Evolutionary conservation across 2,888 invertebrate genomes (phyloP), one percentile per base, ranked within the genome.

Genomic region (Machimus atricapillus): DNA sequence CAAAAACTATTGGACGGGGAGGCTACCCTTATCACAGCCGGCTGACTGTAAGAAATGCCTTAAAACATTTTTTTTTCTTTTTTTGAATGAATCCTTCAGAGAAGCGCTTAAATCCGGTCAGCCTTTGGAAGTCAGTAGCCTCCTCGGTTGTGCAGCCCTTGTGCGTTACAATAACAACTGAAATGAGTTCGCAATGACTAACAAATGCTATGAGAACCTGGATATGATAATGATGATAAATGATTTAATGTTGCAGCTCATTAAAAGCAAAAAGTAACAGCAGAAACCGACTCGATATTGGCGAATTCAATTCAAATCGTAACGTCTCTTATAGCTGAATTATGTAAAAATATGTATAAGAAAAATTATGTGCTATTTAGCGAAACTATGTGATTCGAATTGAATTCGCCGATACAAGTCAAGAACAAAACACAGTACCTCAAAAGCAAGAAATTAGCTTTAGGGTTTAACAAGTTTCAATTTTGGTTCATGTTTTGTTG

Each of bases 1-100:
- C 27, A 5, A 66, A 52, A 66, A 27, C 12, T 66, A 66, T 19
- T 23, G 2, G 27, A 12, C 27, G 66, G 19, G 16, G 74, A 43
- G 46, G 85, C 85, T 85, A 8, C 74, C 43, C 46, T 73, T 83
- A 83, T 83, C 83, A 83, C 83, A 83, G 83, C 23, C 19, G 40
- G 73, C 73, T 83, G 83, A 83, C 73, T 73, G n/a, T 58, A 9
- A 52, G 31, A 79, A 52, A 31, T 76, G 37, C 40, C 5, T 37
- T n/a, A 76, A 76, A 52, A 52, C 19, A 52, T n/a, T 7, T 0
- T 52, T n/a, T 52, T n/a, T 52, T 52, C 16, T 5, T 46, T 46
- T 46, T 14, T 16, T 16, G 16, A 16, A 52, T 16, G 52, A 52
- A n/a, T 52, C 16, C n/a, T 52, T 52, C 52, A n/a, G 14, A 7